Evolutionary conservation across 92 coral and sea anemone species (phyloP).

Genomic region (Meandrina meandrites): DNA sequence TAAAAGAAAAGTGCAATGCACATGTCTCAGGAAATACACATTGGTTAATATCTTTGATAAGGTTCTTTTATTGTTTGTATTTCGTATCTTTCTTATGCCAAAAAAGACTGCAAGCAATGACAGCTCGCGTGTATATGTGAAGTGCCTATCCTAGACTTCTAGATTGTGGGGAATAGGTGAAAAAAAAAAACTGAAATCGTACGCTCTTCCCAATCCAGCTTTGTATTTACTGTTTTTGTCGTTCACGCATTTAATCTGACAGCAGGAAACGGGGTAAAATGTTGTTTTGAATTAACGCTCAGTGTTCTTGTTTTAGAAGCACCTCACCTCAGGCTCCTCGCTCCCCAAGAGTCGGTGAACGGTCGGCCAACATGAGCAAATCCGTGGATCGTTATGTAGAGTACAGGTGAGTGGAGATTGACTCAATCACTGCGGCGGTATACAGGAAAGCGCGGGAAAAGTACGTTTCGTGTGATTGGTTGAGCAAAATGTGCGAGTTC

Average conservation of each 20-base stretch:
- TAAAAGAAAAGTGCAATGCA: neutral
- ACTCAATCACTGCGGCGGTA: neutral
- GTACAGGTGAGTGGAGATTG: slow-evolving; percentile 27
- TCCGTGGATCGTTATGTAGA: slow-evolving; percentile 33
- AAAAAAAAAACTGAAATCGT: neutral
- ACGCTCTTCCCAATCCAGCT: neutral
- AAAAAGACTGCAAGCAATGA: neutral
- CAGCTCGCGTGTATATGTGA: too few relatives aligned
- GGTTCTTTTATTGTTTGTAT: neutral
- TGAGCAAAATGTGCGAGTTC: neutral
- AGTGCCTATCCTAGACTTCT: too few relatives aligned
- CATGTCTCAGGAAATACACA: neutral
- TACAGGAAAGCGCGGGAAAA: neutral
- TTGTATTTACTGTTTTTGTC: too few relatives aligned
- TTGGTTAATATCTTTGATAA: neutral
- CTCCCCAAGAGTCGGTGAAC: slow-evolving; percentile 31
- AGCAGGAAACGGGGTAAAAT: neutral
- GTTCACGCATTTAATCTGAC: neutral
- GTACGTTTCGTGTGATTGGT: neutral
- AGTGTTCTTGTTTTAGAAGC: slow-evolving; percentile 10
- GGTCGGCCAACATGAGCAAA: slow-evolving; percentile 22
- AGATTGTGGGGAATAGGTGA: neutral
- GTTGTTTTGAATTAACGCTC: neutral
- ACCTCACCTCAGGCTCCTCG: slow-evolving; percentile 49
- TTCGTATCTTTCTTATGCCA: neutral